These are phyloP conservation scores for Melitaea cinxia DNA, from an alignment of 1,140 invertebrate species.

Conservation along the genomic window DNA sequence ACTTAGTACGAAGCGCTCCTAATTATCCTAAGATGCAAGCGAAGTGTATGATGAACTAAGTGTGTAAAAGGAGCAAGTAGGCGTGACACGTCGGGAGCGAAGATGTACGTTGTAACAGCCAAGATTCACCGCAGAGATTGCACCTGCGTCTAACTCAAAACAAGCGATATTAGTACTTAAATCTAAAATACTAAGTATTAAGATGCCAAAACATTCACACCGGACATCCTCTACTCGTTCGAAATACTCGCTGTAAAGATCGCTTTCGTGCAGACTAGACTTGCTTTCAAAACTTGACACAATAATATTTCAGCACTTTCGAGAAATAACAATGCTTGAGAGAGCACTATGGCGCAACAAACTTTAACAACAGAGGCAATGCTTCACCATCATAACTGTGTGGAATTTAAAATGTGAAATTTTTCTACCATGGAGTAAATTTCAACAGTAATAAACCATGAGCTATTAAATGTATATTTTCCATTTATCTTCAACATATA, in stretches of 20 bases:
- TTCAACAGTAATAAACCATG: neutral
- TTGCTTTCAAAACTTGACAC: constrained; percentile 48
- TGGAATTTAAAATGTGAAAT: constrained; percentile 44
- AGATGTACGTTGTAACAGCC: constrained; percentile 68
- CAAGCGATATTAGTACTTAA: constrained; percentile 35
- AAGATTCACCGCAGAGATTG: constrained; percentile 64
- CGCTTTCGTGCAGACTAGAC: constrained; percentile 57
- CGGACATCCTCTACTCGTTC: constrained; percentile 50
- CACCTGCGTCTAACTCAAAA: constrained; percentile 56
- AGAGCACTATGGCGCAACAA: constrained; percentile 49
- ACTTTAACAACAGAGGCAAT: constrained; percentile 57
- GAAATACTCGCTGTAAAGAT: constrained; percentile 55
- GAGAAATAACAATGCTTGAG: constrained; percentile 72
- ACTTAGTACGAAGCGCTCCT: constrained; percentile 28
- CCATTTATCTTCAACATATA: neutral
- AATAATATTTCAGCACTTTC: constrained; percentile 70
- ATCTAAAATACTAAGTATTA: constrained; percentile 15
- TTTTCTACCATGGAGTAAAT: constrained; percentile 13
- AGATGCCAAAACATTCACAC: constrained; percentile 40
- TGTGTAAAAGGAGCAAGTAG: constrained; percentile 61
- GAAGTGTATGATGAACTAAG: constrained; percentile 51
- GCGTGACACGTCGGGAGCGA: constrained; percentile 60
- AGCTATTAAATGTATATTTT: neutral
- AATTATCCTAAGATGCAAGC: constrained; percentile 41
- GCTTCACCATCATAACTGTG: constrained; percentile 57